Evolutionary conservation across 2,888 invertebrate genomes (phyloP), one percentile per base, ranked within the genome.

Genomic region (Folsomia candida): DNA sequence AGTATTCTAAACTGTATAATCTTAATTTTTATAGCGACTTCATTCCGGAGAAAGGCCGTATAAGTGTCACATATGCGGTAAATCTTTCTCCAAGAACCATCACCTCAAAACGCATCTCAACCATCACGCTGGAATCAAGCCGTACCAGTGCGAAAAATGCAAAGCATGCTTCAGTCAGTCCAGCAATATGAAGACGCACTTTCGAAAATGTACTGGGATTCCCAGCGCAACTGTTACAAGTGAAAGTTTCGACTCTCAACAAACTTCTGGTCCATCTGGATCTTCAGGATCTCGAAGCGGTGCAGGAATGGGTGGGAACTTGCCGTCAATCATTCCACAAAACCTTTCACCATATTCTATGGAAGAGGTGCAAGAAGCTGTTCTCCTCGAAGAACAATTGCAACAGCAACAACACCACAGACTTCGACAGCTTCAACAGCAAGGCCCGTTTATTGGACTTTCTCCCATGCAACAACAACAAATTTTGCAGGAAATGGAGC

Each of bases 171-270:
- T 93, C 82, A 91, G 92, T 0, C 92, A 92, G 83, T 91, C 91
- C 62, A 91, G 91, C 79, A 93, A 93, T 81, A 93, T 92, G 92
- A 86, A 92, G 77, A 93, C 92, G 0, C 92, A 93, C 82, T 87
- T 88, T 81, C 92, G 92, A 83, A 92, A 92, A 82, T 93, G 92
- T 80, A 74, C 78, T 18, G 79, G 77, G 54, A 60, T 69, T 58
- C 68, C 70, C n/a, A 65, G 71, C 6, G 26, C 71, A 26, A 66
- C 57, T 20, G 25, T 64, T 24, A 64, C 63, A 37, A 64, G 47
- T 64, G 22, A 37, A 3, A 4, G 28, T 4, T 2, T 20, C n/a
- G 28, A 61, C 2, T 22, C 27, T 27, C 20, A 4, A 18, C 61
- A 2, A 27, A 61, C 18, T 28, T 6, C 61, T 6, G 20, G 22